A percentile compares a stretch with the other conserved stretches of the same genome.
These are phyloP conservation scores for Bucco capensis DNA, from an alignment of 2,113 vertebrate genomes.

Conservation along the genomic window DNA sequence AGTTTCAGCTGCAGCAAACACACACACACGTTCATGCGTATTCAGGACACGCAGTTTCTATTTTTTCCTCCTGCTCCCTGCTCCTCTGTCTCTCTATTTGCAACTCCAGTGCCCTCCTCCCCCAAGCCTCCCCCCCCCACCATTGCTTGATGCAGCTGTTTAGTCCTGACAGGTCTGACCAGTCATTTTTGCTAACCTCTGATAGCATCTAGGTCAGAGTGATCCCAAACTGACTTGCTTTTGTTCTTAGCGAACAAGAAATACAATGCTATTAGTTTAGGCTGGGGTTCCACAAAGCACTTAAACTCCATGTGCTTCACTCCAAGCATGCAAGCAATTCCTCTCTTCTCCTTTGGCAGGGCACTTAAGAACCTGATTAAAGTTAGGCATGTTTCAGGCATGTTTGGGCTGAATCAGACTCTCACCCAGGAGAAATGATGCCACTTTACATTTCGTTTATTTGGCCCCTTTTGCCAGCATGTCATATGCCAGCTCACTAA, in stretches of 20 bases:
- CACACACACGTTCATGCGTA: background rate
- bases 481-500: background rate
- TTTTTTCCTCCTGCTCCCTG: slow-evolving; percentile 26
- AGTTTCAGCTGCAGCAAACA: background rate
- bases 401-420: background rate
- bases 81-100: slow-evolving; percentile 15
- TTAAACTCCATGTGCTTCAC: background rate
- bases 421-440: background rate
- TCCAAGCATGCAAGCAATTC: background rate
- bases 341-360: background rate
- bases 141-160: slow-evolving; percentile 32
- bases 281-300: slow-evolving; percentile 20
- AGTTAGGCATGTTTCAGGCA: background rate
- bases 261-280: slow-evolving; percentile 41
- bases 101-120: background rate
- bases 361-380: background rate
- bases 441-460: background rate
- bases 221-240: slow-evolving; percentile 41
- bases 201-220: slow-evolving; percentile 51
- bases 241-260: slow-evolving; percentile 15
- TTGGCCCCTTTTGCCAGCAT: background rate
- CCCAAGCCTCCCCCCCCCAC: background rate
- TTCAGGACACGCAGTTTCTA: slow-evolving; percentile 36
- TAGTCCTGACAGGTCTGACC: slow-evolving; percentile 38
- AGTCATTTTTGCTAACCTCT: slow-evolving; percentile 46